phyloP scores from a whole-genome alignment of 2,797 vertebrate species.

The Botia kubotai region DNA sequence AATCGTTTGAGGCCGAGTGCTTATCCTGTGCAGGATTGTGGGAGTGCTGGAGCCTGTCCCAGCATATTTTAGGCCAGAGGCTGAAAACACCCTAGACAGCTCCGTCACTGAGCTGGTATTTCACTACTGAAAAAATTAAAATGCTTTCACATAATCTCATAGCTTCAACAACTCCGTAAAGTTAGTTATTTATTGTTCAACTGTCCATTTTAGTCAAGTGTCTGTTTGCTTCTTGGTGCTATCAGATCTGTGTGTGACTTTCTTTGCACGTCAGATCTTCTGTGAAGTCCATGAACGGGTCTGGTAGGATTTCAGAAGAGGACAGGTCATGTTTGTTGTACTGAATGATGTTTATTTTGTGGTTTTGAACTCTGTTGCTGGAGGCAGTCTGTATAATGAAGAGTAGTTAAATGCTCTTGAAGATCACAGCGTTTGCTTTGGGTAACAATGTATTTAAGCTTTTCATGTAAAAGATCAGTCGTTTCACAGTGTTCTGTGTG shows the following conservation, averaged over 20 bases:
- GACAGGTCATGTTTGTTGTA: not conserved
- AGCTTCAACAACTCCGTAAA: too few relatives aligned
- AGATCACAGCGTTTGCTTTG: not conserved
- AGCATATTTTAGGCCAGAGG: too few relatives aligned
- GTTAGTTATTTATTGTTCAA: too few relatives aligned
- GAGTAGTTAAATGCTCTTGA: not conserved
- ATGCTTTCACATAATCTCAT: not conserved
- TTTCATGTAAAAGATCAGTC: too few relatives aligned
- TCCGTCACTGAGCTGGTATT: not conserved
- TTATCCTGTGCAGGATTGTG: too few relatives aligned
- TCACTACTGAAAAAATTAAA: not conserved
- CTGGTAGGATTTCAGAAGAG: constrained; percentile 14
- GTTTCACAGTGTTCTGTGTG: not conserved
- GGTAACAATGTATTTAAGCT: too few relatives aligned
- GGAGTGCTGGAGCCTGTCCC: too few relatives aligned
- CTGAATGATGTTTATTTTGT: not conserved
- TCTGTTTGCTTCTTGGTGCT: too few relatives aligned
- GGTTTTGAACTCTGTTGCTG: not conserved
- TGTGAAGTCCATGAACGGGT: constrained; percentile 30
- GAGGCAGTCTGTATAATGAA: not conserved
- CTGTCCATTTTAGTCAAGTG: too few relatives aligned
- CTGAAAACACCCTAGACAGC: not conserved
- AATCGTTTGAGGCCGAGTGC: too few relatives aligned
- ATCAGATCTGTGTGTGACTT: too few relatives aligned
- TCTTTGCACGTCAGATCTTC: constrained; percentile 18